Evolutionary conservation across 2,797 vertebrate species (phyloP), one percentile per base, ranked within the genome.

Genomic region (Syncerus caffer): DNA sequence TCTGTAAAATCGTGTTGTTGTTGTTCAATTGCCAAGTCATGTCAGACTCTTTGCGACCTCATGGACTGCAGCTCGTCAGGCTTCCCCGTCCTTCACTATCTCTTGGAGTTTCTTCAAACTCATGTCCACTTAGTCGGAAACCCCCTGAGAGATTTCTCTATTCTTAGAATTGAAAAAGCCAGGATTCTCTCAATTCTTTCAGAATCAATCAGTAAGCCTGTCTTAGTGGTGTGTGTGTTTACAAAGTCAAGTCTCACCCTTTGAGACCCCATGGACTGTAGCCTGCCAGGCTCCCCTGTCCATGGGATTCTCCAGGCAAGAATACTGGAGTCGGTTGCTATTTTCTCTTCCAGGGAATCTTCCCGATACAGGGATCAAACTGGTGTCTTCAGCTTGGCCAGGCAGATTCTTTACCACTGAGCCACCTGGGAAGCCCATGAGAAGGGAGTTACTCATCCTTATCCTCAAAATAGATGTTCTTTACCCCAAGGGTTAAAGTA

Each of bases 351-450:
- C n/a, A 67, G 9, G 64, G 17, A 1, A 34, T 34, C 64, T 6
- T 67, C 17, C 9, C 0, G 4, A 1, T 0, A 5, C 7, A 47
- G 19, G 71, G 17, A 67, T 60, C 19, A 31, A 71, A 55, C 58
- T 8, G 1, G 15, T 12, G 27, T 50, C 31, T 17, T 4, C 0
- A 55, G 34, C 64, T 57, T 45, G 6, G 17, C 13, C 47, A n/a
- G 12, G 34, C 0, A 0, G 1, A 42, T 42, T 74, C 21, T 74
- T 74, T 42, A 25, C 5, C 34, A 38, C 34, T 74, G 67, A 74
- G 34, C 67, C 67, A 25, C 67, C 34, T 38, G 21, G 11, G 67
- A 42, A 74, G 12, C 31, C 29, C 16, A 14, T 42, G 34, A 74
- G 34, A 42, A 74, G 34, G n/a, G 19, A 74, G 67, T 74, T 12